A percentile compares a stretch with the other conserved stretches of the same genome.
phyloP scores from a whole-genome alignment of 2,888 invertebrate genomes.

The Nephrotoma flavescens region DNA sequence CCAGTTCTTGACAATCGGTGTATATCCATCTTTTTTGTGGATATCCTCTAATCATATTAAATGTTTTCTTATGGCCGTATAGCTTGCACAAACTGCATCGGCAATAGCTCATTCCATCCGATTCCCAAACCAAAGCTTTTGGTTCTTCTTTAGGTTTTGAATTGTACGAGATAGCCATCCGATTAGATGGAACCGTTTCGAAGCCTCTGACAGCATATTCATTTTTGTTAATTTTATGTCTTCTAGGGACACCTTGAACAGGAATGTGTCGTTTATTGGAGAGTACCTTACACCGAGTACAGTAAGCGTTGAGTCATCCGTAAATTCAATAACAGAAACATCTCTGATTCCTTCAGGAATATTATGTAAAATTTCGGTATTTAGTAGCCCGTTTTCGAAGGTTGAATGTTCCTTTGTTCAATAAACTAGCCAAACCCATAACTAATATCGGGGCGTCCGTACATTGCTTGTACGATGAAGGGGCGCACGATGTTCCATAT shows the following conservation, averaged over 20 bases:
- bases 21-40: background rate
- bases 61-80: no score
- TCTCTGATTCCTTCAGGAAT: no score
- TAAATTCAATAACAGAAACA: background rate
- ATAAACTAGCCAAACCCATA: no score
- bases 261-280: no score
- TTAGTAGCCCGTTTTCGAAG: background rate
- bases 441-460: background rate
- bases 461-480: background rate
- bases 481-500: background rate
- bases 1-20: background rate
- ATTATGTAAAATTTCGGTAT: background rate
- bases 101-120: no score
- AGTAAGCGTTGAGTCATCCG: background rate
- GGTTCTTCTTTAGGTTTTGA: no score
- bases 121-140: no score
- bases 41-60: background rate
- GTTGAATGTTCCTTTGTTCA: background rate
- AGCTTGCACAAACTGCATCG: no score
- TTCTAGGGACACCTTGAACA: no score
- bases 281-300: no score
- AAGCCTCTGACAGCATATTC: background rate
- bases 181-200: background rate
- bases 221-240: background rate
- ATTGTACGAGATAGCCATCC: no score